A percentile compares a stretch with the other conserved stretches of the same genome.
Conservation (phyloP, 2,888 invertebrate genomes). For the Andricus quercusramuli region DNA sequence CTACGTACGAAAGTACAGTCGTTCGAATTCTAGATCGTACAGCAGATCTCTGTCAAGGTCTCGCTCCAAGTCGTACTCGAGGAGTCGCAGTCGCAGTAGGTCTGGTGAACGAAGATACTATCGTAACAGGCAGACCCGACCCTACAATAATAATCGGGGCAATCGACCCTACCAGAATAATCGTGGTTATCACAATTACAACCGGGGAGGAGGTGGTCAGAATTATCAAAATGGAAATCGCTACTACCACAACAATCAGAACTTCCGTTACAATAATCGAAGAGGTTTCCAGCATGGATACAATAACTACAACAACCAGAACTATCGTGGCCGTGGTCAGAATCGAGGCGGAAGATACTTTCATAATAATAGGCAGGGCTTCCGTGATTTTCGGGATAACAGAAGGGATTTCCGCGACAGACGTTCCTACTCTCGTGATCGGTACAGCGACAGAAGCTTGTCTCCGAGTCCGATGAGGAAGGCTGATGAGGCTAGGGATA, state of each 20-base stretch:
- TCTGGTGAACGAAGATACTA: slow-evolving; percentile 76
- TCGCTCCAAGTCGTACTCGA: slow-evolving; percentile 83
- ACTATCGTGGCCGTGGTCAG: slow-evolving; percentile 62
- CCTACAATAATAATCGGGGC: slow-evolving; percentile 75
- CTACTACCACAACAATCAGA: slow-evolving; percentile 68
- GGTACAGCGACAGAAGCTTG: slow-evolving; percentile 80
- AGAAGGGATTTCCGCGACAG: slow-evolving; percentile 84
- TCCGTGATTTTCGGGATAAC: slow-evolving; percentile 84
- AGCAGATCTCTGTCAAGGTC: slow-evolving; percentile 74
- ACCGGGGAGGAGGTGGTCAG: slow-evolving; percentile 81
- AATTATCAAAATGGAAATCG: slow-evolving; percentile 74
- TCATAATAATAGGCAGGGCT: slow-evolving; percentile 77
- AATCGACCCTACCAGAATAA: slow-evolving; percentile 76
- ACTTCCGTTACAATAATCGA: slow-evolving; percentile 70
- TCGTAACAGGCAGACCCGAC: slow-evolving; percentile 73
- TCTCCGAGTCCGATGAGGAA: slow-evolving; percentile 80
- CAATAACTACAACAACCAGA: slow-evolving; percentile 70
- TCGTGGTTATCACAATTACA: slow-evolving; percentile 84
- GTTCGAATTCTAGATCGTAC: slow-evolving; percentile 74
- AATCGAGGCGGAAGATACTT: slow-evolving; percentile 72
- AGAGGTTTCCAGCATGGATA: slow-evolving; percentile 64
- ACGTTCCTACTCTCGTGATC: slow-evolving; percentile 78
- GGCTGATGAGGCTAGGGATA: slow-evolving; percentile 81
- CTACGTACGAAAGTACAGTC: slow-evolving; percentile 75
- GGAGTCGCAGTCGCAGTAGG: slow-evolving; percentile 79